Conservation (phyloP, 2,113 vertebrate species). For the Gasterosteus nipponicus region DNA sequence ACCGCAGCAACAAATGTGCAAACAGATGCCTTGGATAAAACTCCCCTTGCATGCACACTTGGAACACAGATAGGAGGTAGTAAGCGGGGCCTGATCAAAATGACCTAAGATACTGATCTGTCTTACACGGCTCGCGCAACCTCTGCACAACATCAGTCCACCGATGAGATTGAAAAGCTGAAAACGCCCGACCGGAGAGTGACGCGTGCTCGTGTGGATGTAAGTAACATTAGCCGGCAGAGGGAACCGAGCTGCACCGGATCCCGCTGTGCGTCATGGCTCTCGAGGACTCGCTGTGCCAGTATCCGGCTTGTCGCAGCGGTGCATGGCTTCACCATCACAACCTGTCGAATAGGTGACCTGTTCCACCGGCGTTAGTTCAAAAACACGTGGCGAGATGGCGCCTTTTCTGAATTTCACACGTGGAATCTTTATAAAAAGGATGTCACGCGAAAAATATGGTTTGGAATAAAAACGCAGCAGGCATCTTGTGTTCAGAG, state of each 20-base stretch:
- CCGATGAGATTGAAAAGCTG: constrained; percentile 5
- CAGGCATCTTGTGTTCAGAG: neutral
- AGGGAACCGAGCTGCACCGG: constrained; percentile 64
- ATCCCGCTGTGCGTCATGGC: constrained; percentile 65
- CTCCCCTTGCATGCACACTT: constrained; percentile 1
- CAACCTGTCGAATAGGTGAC: too few relatives aligned
- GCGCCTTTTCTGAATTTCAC: neutral
- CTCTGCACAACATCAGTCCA: neutral
- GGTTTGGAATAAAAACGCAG: neutral
- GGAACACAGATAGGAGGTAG: too few relatives aligned
- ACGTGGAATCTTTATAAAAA: neutral
- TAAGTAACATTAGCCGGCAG: constrained; percentile 62
- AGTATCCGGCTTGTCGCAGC: constrained; percentile 71
- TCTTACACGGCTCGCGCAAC: neutral
- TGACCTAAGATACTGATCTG: too few relatives aligned
- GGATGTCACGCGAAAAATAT: neutral
- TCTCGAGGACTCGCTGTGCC: constrained; percentile 69
- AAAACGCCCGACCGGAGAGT: constrained; percentile 9
- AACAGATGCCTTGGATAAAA: constrained; percentile 45
- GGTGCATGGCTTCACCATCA: constrained; percentile 33
- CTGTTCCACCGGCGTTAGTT: neutral
- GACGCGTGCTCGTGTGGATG: constrained; percentile 50
- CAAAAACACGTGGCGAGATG: neutral
- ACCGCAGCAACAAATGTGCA: constrained; percentile 35
- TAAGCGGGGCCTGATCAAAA: too few relatives aligned